Evolutionary conservation across 2,888 invertebrate species (phyloP).

Genomic region (Acanthococcus lagerstroemiae): DNA sequence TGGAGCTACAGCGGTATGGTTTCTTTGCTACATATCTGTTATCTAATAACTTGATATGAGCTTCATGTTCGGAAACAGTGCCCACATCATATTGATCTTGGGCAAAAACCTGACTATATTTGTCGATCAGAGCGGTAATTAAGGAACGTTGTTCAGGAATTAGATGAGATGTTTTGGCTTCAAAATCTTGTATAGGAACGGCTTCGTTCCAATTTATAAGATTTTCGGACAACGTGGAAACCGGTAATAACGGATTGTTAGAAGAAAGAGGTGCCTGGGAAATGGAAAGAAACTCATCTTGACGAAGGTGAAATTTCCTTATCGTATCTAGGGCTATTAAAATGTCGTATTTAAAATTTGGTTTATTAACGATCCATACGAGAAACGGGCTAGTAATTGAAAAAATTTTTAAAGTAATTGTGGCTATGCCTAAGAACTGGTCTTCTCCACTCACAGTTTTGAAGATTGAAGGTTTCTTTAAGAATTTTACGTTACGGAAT

Average conservation of each 20-base stretch:
- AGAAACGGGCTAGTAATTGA: not conserved
- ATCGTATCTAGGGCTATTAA: not conserved
- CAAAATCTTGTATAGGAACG: not conserved
- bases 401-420: not conserved
- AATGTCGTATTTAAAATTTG: not conserved
- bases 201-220: conserved; percentile 9
- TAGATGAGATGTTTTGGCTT: not conserved
- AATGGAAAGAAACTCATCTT: not conserved
- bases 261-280: not conserved
- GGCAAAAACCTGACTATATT: conserved; percentile 2
- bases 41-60: not conserved
- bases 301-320: not conserved
- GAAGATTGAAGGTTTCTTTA: not conserved
- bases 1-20: conserved; percentile 22
- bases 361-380: conserved; percentile 2
- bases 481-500: not conserved
- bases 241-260: not conserved
- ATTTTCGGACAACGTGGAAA: not conserved
- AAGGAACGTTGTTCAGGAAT: not conserved
- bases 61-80: not conserved
- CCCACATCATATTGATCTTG: conserved; percentile 13
- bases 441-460: conserved; percentile 9
- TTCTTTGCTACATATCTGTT: conserved; percentile 11
- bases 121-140: not conserved
- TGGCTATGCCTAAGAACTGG: not conserved